Evolutionary conservation across 1,140 invertebrate genomes (phyloP).

Genomic region (Theocolax elegans): DNA sequence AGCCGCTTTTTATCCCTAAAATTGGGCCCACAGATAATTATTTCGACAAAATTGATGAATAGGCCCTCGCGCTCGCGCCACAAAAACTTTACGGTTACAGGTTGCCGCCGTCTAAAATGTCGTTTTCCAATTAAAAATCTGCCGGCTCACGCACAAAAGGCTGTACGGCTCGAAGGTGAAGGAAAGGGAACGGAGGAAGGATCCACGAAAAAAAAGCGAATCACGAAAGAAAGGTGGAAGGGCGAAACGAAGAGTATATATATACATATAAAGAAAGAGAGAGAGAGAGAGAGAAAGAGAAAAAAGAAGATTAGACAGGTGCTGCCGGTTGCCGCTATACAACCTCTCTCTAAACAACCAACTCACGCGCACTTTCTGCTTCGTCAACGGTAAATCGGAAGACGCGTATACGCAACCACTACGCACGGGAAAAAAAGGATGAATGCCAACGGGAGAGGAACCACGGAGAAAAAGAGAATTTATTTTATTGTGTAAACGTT

Average conservation of each 20-base stretch:
- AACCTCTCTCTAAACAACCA: slow-evolving; percentile 1
- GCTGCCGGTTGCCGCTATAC: slow-evolving; percentile 2
- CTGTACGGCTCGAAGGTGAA: neutral
- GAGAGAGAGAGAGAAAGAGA: no score
- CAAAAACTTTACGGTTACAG: slow-evolving; percentile 9
- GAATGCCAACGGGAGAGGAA: neutral
- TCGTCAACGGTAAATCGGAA: slow-evolving; percentile 32
- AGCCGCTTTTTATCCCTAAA: slow-evolving; percentile 27
- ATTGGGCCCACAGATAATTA: slow-evolving; percentile 33
- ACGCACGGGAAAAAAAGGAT: neutral
- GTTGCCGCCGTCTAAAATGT: slow-evolving; percentile 29
- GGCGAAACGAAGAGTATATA: no score
- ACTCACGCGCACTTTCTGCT: neutral
- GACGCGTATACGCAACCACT: neutral
- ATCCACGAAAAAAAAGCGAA: slow-evolving; percentile 14
- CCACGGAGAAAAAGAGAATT: no score
- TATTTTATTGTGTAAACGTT: no score
- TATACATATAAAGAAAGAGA: no score
- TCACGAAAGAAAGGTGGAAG: slow-evolving; percentile 17
- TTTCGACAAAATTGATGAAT: slow-evolving; percentile 41
- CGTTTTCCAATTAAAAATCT: slow-evolving; percentile 45
- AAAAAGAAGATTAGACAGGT: slow-evolving; percentile 40
- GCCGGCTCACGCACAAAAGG: slow-evolving; percentile 35
- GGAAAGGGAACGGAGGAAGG: neutral
- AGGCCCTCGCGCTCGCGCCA: neutral